Percentiles rank a stretch among this genome's conserved stretches.
phyloP scores from a whole-genome alignment of 2,113 vertebrate species.

The Actinemys pallida region DNA sequence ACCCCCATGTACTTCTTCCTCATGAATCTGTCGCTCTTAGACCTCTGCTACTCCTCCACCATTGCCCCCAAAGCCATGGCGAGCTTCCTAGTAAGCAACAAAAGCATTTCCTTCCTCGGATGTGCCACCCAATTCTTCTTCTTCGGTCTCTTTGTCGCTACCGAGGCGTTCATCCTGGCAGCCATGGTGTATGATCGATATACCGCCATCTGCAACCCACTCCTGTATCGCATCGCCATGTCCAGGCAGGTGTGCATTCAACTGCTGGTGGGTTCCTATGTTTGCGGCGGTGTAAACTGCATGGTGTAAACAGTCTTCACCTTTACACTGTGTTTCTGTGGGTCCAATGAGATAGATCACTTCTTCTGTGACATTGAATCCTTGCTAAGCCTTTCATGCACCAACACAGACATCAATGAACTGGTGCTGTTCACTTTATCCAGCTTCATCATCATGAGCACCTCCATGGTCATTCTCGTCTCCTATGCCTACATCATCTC shows the following conservation, averaged over 20 bases:
- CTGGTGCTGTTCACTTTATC: not conserved
- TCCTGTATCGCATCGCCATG: not conserved
- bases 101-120: not conserved
- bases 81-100: not conserved
- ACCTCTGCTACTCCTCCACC: not conserved
- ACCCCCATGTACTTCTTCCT: not conserved
- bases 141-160: not conserved
- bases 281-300: not conserved
- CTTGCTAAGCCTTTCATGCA: not conserved
- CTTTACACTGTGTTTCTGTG: slow-evolving; percentile 37
- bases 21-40: not conserved
- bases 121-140: not conserved
- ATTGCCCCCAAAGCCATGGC: not conserved
- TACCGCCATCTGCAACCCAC: not conserved
- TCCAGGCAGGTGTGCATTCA: not conserved
- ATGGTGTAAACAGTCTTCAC: not conserved
- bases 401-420: not conserved
- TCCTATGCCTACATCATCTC: slow-evolving; percentile 13
- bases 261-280: not conserved
- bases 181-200: not conserved
- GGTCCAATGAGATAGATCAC: slow-evolving; percentile 1
- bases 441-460: slow-evolving; percentile 4
- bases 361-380: slow-evolving; percentile 48
- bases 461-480: slow-evolving; percentile 27
- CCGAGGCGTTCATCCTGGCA: not conserved